phyloP scores from a whole-genome alignment of 1,140 invertebrate genomes.

The Plectrocnemia conspersa region DNA sequence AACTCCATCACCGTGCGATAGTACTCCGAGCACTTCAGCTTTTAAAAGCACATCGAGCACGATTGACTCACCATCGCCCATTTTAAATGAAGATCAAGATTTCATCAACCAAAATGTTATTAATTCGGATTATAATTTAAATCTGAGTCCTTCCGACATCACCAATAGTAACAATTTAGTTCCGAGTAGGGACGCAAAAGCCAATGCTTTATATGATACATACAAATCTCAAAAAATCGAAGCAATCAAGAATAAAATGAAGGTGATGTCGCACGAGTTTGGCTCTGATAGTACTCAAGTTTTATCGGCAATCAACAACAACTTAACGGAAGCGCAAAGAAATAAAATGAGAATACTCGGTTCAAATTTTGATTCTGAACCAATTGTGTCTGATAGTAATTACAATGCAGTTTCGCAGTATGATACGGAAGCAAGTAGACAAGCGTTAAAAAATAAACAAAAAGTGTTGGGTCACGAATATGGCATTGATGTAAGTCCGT shows the following conservation, averaged over 20 bases:
- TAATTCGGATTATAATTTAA: too few relatives aligned
- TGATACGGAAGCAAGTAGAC: slow-evolving; percentile 29
- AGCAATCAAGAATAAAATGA: slow-evolving; percentile 44
- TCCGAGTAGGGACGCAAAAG: slow-evolving; percentile 10
- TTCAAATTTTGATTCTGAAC: slow-evolving; percentile 19
- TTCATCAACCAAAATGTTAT: too few relatives aligned
- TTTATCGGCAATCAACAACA: slow-evolving; percentile 8
- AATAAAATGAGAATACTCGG: slow-evolving; percentile 18
- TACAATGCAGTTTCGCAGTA: slow-evolving; percentile 20
- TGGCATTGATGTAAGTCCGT: slow-evolving; percentile 15
- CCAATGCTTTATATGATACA: slow-evolving; percentile 16
- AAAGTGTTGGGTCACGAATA: slow-evolving; percentile 32
- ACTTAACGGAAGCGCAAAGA: slow-evolving; percentile 18
- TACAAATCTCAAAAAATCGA: slow-evolving; percentile 37
- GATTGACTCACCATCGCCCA: too few relatives aligned
- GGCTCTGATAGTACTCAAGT: slow-evolving; percentile 17
- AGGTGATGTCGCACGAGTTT: slow-evolving; percentile 46
- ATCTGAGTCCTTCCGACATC: slow-evolving; percentile 38
- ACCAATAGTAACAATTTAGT: slow-evolving; percentile 38
- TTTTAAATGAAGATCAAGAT: too few relatives aligned
- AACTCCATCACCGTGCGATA: too few relatives aligned
- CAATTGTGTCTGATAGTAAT: slow-evolving; percentile 41
- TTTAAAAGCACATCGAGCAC: too few relatives aligned
- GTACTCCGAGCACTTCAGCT: too few relatives aligned
- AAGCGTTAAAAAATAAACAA: slow-evolving; percentile 33